These are phyloP conservation scores for Caenorhabditis panamensis DNA, from an alignment of 2,888 invertebrate species.

Conservation along the genomic window DNA sequence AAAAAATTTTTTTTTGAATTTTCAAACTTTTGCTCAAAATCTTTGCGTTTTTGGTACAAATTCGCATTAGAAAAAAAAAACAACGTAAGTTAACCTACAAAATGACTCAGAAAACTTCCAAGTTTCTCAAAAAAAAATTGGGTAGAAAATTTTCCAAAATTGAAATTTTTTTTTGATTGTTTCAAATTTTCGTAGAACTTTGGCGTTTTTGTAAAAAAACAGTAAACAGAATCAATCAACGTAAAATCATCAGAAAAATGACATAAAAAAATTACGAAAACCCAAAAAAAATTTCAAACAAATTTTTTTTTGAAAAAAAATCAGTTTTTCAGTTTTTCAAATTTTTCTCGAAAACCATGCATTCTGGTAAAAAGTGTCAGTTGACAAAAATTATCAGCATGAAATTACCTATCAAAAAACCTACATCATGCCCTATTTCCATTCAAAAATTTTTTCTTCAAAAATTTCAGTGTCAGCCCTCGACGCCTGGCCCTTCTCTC, in stretches of 20 bases:
- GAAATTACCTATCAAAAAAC: background rate
- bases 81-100: background rate
- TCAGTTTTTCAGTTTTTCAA: conserved; percentile 1
- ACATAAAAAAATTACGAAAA: background rate
- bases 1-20: too few species aligned
- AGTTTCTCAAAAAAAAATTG: too few species aligned
- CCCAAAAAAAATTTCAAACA: too few species aligned
- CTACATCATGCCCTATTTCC: background rate
- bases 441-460: background rate
- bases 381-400: background rate
- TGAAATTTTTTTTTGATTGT: too few species aligned
- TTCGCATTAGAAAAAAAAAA: background rate
- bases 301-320: background rate
- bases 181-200: background rate
- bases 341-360: background rate
- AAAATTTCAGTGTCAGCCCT: conserved; percentile 5
- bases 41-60: background rate
- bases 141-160: too few species aligned
- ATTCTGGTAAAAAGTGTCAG: background rate
- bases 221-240: background rate
- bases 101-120: background rate
- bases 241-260: background rate
- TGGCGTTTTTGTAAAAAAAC: background rate
- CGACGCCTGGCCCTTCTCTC: conserved; percentile 2
- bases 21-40: background rate